Conservation (phyloP, 2,888 invertebrate species). For the Reticulitermes lucifugus region DNA sequence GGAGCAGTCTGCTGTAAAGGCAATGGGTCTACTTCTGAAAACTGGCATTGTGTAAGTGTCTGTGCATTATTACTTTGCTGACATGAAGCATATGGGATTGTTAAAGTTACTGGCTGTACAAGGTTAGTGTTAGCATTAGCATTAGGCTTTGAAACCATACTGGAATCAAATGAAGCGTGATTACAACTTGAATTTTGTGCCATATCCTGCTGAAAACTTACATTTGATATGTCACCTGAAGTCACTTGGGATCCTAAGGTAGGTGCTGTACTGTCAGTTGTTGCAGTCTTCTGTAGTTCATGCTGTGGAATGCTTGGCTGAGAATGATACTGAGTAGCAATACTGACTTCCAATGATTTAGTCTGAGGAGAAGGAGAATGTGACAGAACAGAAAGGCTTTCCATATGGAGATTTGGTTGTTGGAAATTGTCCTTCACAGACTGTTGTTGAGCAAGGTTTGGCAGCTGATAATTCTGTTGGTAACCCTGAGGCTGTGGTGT, state of each 20-base stretch:
- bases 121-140: conserved; percentile 5
- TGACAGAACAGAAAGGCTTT: background rate
- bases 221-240: background rate
- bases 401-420: conserved; percentile 3
- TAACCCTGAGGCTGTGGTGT: background rate
- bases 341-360: background rate
- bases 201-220: conserved; percentile 19
- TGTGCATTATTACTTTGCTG: conserved; percentile 19
- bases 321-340: background rate
- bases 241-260: background rate
- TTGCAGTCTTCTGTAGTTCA: background rate
- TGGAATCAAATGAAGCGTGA: conserved; percentile 8
- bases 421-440: background rate
- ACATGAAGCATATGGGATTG: conserved; percentile 19
- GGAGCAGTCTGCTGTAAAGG: conserved; percentile 55
- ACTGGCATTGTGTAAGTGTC: conserved; percentile 8
- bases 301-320: conserved; percentile 23
- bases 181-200: background rate
- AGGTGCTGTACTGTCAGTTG: conserved; percentile 9
- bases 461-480: background rate
- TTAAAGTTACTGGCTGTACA: conserved; percentile 15
- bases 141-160: conserved; percentile 19
- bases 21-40: conserved; percentile 19
- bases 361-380: conserved; percentile 21
- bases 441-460: background rate